Conservation (phyloP, 2,113 vertebrate genomes). For the Setophaga kirtlandii region DNA sequence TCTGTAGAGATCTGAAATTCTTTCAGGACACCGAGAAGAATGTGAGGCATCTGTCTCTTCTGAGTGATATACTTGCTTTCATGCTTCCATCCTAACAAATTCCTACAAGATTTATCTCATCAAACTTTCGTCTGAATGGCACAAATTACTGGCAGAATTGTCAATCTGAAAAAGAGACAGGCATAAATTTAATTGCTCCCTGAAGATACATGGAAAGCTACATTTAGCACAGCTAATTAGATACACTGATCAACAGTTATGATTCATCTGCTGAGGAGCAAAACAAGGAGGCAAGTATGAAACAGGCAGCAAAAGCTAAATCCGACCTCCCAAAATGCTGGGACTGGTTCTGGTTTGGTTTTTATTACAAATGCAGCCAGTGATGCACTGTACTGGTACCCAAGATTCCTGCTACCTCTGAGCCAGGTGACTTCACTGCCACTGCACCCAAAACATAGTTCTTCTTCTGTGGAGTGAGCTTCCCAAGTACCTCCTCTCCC, state of each 20-base stretch:
- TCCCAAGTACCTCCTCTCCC: neutral
- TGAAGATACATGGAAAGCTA: constrained; percentile 42
- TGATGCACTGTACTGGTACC: neutral
- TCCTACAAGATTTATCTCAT: constrained; percentile 65
- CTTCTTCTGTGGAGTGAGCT: neutral
- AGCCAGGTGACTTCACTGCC: neutral
- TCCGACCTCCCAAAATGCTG: neutral
- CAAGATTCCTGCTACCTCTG: neutral
- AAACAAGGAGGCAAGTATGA: constrained; percentile 27
- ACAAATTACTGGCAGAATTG: constrained; percentile 62
- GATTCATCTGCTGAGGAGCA: constrained; percentile 49
- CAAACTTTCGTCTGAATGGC: constrained; percentile 52
- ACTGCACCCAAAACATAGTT: neutral
- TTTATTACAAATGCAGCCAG: neutral
- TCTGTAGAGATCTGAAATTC: neutral
- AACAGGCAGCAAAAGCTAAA: constrained; percentile 6
- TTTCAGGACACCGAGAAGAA: constrained; percentile 40
- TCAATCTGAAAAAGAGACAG: constrained; percentile 53
- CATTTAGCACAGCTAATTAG: constrained; percentile 62
- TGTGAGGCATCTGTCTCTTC: neutral
- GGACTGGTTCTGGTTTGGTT: neutral
- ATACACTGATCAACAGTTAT: constrained; percentile 53
- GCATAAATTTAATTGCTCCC: constrained; percentile 58
- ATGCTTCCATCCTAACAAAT: constrained; percentile 47
- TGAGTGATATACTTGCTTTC: constrained; percentile 47